Base-by-base conservation (phyloP, 2,797 vertebrate genomes). In the Diplodus sargus region DNA sequence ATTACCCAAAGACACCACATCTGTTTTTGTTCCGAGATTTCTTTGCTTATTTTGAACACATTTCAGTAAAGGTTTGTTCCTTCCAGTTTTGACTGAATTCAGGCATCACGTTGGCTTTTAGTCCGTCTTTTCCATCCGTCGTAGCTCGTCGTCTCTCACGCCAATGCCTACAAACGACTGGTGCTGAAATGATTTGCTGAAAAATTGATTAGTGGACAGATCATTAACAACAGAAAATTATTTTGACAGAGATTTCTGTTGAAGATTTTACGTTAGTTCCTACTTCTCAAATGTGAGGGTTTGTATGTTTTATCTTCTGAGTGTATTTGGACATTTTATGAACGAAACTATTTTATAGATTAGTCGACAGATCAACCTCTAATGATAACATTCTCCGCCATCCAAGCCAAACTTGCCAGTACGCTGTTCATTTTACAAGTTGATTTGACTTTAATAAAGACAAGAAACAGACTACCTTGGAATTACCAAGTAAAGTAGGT, bases 1-100 rank as follows among this genome's bases (percentile, higher is more conserved):
- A 51, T 66, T 58, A 76, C 53, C 39, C 52, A 49, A 83, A 83
- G 43, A 69, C 57, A 75, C 59, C 57, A 85, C 74, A 85, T 87
- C 84, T 76, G 70, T 57, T 85, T 70, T 66, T 25, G 61, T 67
- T 70, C 53, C 39, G 56, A 14, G 18, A 63, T 47, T 28, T 56
- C 16, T 79, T 74, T 76, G 76, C 61, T 79, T 71, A 18, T 74
- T 74, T 81, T 79, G 23, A 72, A 61, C 22, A 64, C 3, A 18
- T 64, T 84, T 76, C 60, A 82, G 28, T 28, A 3, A 52, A 66
- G 42, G 49, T 67, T 62, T 54, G 23, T 14, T 69, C 59, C 16
- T 45, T 79, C 58, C 51, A 49, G 45, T 18, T 77, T 39, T 18
- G 53, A 78, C 54, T 78, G 42, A 70, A 73, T 67, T 82, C 59